Percentiles rank a stretch among this genome's conserved stretches.
phyloP scores from a whole-genome alignment of 2,113 vertebrate species.

The Petromus typicus region DNA sequence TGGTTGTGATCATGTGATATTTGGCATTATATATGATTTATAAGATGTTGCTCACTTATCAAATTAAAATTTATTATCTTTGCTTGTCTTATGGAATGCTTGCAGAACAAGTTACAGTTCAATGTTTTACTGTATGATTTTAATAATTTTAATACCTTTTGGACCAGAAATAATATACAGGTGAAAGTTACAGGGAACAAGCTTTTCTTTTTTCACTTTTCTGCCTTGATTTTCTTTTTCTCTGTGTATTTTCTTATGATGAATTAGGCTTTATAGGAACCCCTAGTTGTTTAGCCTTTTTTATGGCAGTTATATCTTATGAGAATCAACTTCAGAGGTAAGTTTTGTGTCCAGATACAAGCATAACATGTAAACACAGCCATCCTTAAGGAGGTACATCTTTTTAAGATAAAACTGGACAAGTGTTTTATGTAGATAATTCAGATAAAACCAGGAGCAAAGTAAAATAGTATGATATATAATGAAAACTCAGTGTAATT shows the following conservation, averaged over 20 bases:
- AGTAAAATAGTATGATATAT: background rate
- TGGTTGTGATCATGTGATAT: background rate
- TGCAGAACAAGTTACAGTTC: background rate
- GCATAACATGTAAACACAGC: background rate
- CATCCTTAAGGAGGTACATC: background rate
- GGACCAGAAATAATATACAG: background rate
- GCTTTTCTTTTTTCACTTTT: background rate
- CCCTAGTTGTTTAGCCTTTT: background rate
- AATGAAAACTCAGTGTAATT: background rate
- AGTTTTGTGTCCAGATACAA: conserved; percentile 6
- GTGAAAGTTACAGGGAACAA: background rate
- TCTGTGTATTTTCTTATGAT: background rate
- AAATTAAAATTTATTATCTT: background rate
- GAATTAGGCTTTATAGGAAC: background rate
- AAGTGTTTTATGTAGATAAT: background rate
- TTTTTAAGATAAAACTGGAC: conserved; percentile 40
- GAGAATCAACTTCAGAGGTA: conserved; percentile 3
- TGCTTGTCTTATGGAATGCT: background rate
- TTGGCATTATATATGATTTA: background rate
- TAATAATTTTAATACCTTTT: conserved; percentile 31
- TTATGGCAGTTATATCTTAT: background rate
- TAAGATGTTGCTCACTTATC: background rate
- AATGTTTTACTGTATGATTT: background rate
- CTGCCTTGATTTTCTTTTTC: background rate
- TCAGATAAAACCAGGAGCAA: background rate